These are phyloP conservation scores for Coecobrya sp. DNA, from an alignment of 2,888 invertebrate genomes.

Conservation along the genomic window DNA sequence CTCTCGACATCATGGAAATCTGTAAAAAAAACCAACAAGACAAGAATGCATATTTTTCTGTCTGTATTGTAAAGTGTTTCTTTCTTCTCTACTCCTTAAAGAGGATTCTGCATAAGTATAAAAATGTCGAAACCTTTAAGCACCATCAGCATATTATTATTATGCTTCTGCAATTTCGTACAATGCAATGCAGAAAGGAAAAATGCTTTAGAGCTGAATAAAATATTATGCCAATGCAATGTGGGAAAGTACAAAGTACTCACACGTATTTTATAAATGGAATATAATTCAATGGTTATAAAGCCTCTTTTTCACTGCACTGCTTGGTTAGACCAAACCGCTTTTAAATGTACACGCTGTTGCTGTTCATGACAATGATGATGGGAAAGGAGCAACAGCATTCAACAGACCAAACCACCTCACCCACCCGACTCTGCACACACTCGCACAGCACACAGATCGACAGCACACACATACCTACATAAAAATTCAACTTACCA, in stretches of 20 bases:
- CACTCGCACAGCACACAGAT: not conserved
- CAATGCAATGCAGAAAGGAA: constrained; percentile 29
- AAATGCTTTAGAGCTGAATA: constrained; percentile 16
- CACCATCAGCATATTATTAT: not conserved
- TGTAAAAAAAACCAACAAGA: constrained; percentile 45
- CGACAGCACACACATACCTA: constrained; percentile 4
- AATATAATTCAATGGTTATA: constrained; percentile 39
- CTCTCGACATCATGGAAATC: constrained; percentile 53
- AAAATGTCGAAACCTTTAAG: not conserved
- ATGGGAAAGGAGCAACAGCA: constrained; percentile 37
- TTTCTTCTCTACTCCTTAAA: not conserved
- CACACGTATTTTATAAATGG: not conserved
- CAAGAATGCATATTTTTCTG: constrained; percentile 43
- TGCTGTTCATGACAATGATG: constrained; percentile 40
- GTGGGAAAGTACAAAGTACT: constrained; percentile 7
- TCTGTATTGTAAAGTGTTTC: constrained; percentile 25
- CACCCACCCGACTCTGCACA: constrained; percentile 64
- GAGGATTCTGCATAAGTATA: not conserved
- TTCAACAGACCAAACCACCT: constrained; percentile 74
- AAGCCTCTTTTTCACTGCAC: not conserved
- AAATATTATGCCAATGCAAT: constrained; percentile 32
- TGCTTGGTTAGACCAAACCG: not conserved
- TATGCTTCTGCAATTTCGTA: constrained; percentile 10
- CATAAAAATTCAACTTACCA: constrained; percentile 59
- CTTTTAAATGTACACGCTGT: constrained; percentile 17